A percentile compares a stretch with the other conserved stretches of the same genome.
Evolutionary conservation across 2,888 invertebrate genomes (phyloP).

Genomic region (Merodon equestris): DNA sequence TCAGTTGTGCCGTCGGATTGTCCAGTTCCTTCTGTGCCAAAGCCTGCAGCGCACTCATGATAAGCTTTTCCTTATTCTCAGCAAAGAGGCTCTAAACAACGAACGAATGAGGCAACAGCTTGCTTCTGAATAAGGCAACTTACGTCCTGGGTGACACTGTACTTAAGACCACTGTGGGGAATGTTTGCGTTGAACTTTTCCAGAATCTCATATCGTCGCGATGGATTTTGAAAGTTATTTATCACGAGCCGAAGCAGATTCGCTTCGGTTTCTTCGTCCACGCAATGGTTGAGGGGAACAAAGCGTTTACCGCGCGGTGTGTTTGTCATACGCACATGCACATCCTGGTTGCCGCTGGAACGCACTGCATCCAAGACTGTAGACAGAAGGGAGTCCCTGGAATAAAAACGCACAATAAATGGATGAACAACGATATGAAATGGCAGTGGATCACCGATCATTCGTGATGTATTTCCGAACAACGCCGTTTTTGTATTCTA

Average conservation of each 20-base stretch:
- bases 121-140: slow-evolving; percentile 75
- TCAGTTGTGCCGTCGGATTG: slow-evolving; percentile 81
- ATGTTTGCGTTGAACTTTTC: slow-evolving; percentile 98
- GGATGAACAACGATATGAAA: not conserved
- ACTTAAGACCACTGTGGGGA: slow-evolving; percentile 97
- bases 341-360: slow-evolving; percentile 97
- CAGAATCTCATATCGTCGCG: slow-evolving; percentile 87
- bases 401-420: slow-evolving; percentile 46
- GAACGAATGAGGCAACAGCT: slow-evolving; percentile 13
- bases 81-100: slow-evolving; percentile 92
- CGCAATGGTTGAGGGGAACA: slow-evolving; percentile 92
- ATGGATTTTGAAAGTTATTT: slow-evolving; percentile 80
- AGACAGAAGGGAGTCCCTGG: slow-evolving; percentile 95
- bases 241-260: slow-evolving; percentile 84
- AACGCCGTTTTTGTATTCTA: slow-evolving; percentile 96
- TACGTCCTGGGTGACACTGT: slow-evolving; percentile 98
- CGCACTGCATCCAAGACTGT: slow-evolving; percentile 97
- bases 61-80: slow-evolving; percentile 98
- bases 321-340: slow-evolving; percentile 92
- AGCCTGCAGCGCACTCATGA: slow-evolving; percentile 92
- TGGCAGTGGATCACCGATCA: slow-evolving; percentile 85
- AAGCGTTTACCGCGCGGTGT: slow-evolving; percentile 93
- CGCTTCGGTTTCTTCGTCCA: slow-evolving; percentile 98
- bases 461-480: slow-evolving; percentile 93
- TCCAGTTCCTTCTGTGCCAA: slow-evolving; percentile 87